These are phyloP conservation scores for Mayetiola destructor DNA, from an alignment of 2,888 invertebrate genomes.

Conservation along the genomic window DNA sequence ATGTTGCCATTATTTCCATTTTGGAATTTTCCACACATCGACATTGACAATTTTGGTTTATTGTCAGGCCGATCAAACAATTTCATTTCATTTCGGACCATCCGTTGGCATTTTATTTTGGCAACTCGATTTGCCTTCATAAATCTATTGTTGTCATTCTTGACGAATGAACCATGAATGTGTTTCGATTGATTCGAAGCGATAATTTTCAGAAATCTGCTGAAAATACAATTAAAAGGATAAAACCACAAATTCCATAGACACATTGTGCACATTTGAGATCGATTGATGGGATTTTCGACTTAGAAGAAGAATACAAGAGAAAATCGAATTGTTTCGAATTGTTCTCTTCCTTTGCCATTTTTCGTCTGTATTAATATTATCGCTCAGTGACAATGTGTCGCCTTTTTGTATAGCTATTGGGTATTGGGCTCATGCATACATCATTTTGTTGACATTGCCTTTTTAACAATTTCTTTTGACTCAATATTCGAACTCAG, in stretches of 20 bases:
- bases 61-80: neutral
- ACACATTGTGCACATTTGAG: neutral
- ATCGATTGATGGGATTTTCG: neutral
- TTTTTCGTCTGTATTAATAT: neutral
- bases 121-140: neutral
- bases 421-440: neutral
- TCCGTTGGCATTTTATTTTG: neutral
- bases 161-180: no score
- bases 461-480: neutral
- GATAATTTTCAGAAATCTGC: neutral
- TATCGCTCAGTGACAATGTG: neutral
- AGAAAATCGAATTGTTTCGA: no score
- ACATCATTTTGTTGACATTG: conserved; percentile 8
- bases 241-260: conserved; percentile 2
- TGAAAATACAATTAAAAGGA: conserved; percentile 7
- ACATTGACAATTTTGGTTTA: neutral
- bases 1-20: neutral
- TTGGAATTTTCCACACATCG: neutral
- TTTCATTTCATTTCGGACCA: neutral
- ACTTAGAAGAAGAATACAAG: neutral
- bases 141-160: no score
- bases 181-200: neutral
- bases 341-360: neutral
- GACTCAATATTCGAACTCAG: neutral
- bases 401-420: neutral